Evolutionary conservation across 2,797 vertebrate species (phyloP), one percentile per base, ranked within the genome.

Genomic region (Gymnothorax javanicus): DNA sequence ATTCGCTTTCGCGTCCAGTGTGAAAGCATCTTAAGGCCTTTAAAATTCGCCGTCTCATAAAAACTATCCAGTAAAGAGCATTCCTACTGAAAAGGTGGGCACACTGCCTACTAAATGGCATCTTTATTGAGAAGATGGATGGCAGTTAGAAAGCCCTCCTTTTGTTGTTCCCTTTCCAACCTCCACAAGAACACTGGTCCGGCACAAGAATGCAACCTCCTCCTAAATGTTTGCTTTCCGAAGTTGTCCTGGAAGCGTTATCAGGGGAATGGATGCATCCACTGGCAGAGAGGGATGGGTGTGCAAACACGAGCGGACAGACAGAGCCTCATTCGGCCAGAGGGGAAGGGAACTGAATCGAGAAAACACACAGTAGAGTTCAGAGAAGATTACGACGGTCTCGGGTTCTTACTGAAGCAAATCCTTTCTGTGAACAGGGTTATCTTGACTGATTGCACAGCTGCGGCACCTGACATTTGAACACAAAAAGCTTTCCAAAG

Each of bases 361-460:
- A 69, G 57, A 85, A 43, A 84, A 89, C 82, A 84, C 20, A 57
- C 17, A 59, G 43, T 73, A 52, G 82, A 64, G 75, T 43, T 23
- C 9, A 50, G 23, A 7, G 50, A 50, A 87, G 86, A 87, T 90
- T 88, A 89, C 79, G 71, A 54, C 52, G 83, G 59, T 71, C 71
- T 86, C 71, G 75, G 69, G 60, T 77, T 83, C 82, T 62, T 59
- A 83, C 69, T 62, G 59, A 85, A 59, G 56, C 64, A 81, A 88
- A 89, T 82, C 60, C 87, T 58, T 43, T 60, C 82, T 62, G 67
- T 85, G 84, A 54, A 57, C 57, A 67, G 69, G 81, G 69, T 87
- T 88, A 88, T 84, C 59, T n/a, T 52, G 83, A 85, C 89, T 86
- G 87, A 88, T 84, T 86, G 89, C 56, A 75, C 88, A 89, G 87